Evolutionary conservation across 1,140 invertebrate species (phyloP), one percentile per base, ranked within the genome.

Genomic region (Leguminivora glycinivorella): DNA sequence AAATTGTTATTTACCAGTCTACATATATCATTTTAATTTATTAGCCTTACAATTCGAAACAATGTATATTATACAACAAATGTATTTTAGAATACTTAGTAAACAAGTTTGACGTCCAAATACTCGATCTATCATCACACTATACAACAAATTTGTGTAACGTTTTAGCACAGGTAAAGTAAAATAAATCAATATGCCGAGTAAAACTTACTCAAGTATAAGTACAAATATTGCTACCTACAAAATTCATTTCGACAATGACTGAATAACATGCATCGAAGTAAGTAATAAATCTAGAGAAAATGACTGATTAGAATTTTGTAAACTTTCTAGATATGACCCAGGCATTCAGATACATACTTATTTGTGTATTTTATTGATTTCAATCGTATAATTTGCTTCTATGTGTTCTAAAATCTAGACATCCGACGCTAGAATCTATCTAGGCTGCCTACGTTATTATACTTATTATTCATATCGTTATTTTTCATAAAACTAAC

Each of bases 401-500:
- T 31, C 3, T 17, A 29, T 2, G 26, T 29, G 17, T 12, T 12
- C 14, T 52, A 7, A 34, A 31, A 31, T 29, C 26, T n/a, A 63
- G 14, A 9, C 10, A 63, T n/a, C 24, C n/a, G 10, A 17, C 40
- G 40, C 14, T 43, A 43, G 14, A 52, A 52, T 22, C n/a, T 52
- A 22, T 31, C 58, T 31, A 63, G 58, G 34, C 17, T 52, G n/a
- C 5, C 26, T 63, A 31, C 5, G 17, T 63, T 19, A 31, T 34
- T 63, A 63, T 34, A 31, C 31, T 63, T 19, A 31, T 34, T 63
- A 63, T 34, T 63, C 31, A 63, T 31, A 25, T 19, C 26, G n/a
- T 31, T 63, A 63, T 63, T 63, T 34, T 63, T 63, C 58, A 63
- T 63, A 63, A 17, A 29, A 14, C 10, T 10, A 24, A 60, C 56